Conservation (phyloP, 2,888 invertebrate genomes). For the Tinea pellionella region DNA sequence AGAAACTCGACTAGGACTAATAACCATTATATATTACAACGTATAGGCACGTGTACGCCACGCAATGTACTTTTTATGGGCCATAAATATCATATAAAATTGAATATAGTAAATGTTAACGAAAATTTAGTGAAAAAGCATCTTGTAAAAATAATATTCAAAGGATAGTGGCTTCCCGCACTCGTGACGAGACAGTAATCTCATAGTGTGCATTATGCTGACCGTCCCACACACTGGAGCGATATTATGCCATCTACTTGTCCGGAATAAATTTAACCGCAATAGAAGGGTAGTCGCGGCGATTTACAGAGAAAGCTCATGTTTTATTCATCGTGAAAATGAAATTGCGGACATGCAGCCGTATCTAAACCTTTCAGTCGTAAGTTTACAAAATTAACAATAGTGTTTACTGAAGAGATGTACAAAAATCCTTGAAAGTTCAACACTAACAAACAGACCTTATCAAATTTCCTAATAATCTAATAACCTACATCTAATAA, state of each 20-base stretch:
- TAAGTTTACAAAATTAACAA: conserved; percentile 15
- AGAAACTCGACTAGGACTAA: too few species aligned
- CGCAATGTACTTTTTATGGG: too few species aligned
- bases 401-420: neutral
- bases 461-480: too few species aligned
- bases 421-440: too few species aligned
- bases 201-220: conserved; percentile 16
- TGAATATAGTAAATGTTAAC: neutral
- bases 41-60: too few species aligned
- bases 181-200: conserved; percentile 4
- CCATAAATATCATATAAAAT: too few species aligned
- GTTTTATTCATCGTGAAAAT: conserved; percentile 18
- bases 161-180: neutral
- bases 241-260: conserved; percentile 17
- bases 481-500: too few species aligned
- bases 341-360: conserved; percentile 16
- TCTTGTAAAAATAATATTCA: conserved; percentile 13
- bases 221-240: conserved; percentile 13
- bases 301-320: conserved; percentile 18
- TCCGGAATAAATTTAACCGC: conserved; percentile 18
- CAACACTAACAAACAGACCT: too few species aligned
- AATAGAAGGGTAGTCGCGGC: conserved; percentile 16
- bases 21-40: too few species aligned
- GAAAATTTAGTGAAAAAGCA: neutral
- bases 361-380: conserved; percentile 10